These are phyloP conservation scores for Sebastolobus alascanus DNA, from an alignment of 2,797 vertebrate species.

Conservation along the genomic window DNA sequence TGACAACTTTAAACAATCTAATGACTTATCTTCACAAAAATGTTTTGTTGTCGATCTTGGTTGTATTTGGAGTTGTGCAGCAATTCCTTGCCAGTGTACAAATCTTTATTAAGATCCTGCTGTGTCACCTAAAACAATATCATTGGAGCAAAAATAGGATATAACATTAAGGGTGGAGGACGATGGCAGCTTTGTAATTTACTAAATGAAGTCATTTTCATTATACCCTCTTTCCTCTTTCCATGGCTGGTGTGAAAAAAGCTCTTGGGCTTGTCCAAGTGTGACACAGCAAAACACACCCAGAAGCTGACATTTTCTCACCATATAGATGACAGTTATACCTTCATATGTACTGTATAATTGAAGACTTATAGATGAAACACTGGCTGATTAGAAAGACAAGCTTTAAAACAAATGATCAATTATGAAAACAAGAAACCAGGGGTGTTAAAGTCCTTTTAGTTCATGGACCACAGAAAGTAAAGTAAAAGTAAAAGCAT, in stretches of 20 bases:
- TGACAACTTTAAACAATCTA: background rate
- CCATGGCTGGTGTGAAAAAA: background rate
- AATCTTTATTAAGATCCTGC: background rate
- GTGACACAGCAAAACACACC: background rate
- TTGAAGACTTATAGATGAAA: background rate
- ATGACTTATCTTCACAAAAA: background rate
- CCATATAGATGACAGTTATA: background rate
- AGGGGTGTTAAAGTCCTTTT: too few relatives aligned
- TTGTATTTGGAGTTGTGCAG: background rate
- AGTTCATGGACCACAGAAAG: too few relatives aligned
- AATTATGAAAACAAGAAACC: background rate
- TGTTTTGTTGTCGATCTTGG: background rate
- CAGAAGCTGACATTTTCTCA: background rate
- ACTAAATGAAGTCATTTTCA: background rate
- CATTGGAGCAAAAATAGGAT: background rate
- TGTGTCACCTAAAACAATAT: background rate
- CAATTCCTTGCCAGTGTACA: background rate
- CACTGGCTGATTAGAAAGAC: background rate
- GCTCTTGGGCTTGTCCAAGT: background rate
- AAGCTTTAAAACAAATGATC: background rate
- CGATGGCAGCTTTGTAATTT: background rate
- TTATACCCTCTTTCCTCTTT: background rate
- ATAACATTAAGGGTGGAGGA: background rate
- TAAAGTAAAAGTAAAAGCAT: too few relatives aligned
- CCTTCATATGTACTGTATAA: background rate